Conservation (phyloP, 2,888 invertebrate species). For the Andricus quercusramuli region DNA sequence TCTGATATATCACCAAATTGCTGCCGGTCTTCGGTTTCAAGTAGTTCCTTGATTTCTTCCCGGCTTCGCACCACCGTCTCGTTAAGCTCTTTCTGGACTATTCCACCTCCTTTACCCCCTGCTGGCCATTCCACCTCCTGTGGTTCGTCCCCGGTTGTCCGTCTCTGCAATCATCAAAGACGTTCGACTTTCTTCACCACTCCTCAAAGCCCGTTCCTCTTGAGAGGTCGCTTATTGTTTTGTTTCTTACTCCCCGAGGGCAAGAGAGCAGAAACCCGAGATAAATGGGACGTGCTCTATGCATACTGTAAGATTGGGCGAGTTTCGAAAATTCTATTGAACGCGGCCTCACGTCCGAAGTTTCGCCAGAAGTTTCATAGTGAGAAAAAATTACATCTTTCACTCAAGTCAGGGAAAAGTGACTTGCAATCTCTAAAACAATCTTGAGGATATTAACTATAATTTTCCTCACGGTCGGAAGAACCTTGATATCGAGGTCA, state of each 20-base stretch:
- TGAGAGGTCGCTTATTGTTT: conserved; percentile 38
- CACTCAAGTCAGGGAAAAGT: conserved; percentile 5
- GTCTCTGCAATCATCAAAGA: conserved; percentile 76
- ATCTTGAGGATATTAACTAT: not conserved
- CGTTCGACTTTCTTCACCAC: conserved; percentile 44
- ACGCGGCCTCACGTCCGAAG: conserved; percentile 13
- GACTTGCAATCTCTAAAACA: not conserved
- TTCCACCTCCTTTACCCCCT: conserved; percentile 79
- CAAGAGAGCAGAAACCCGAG: conserved; percentile 8
- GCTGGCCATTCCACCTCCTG: conserved; percentile 68
- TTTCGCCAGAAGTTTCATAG: not conserved
- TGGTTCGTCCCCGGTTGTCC: conserved; percentile 79
- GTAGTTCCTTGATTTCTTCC: conserved; percentile 89
- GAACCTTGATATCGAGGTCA: not conserved
- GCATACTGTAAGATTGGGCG: conserved; percentile 2
- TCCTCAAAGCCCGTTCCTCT: conserved; percentile 32
- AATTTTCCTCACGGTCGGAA: not conserved
- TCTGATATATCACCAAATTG: conserved; percentile 92
- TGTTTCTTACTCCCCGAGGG: conserved; percentile 13
- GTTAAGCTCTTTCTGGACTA: conserved; percentile 88
- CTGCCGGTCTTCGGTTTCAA: conserved; percentile 91
- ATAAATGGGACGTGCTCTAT: conserved; percentile 9
- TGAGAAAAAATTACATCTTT: conserved; percentile 30
- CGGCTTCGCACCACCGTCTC: conserved; percentile 89
- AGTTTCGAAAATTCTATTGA: conserved; percentile 30